A percentile compares a stretch with the other conserved stretches of the same genome.
Evolutionary conservation across 2,797 vertebrate genomes (phyloP).

Genomic region (Anniella stebbinsi): DNA sequence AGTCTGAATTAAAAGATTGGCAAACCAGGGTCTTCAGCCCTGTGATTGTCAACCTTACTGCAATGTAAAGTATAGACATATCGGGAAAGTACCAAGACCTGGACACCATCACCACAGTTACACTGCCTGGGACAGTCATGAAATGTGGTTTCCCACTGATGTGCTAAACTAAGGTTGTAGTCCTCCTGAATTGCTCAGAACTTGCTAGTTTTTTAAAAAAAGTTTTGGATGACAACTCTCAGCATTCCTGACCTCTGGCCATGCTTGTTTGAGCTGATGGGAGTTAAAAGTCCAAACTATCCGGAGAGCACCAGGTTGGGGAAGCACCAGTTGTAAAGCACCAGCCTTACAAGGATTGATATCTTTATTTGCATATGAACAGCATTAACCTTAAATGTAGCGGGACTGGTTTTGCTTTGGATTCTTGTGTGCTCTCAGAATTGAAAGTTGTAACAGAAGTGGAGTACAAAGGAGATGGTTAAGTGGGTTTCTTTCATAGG

Average conservation of each 20-base stretch:
- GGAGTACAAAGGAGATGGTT: conserved; percentile 38
- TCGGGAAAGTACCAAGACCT: background rate
- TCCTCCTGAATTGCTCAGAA: background rate
- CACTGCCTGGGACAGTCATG: background rate
- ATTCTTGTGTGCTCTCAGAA: background rate
- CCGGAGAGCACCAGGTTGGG: too few species aligned
- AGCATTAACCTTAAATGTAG: too few species aligned
- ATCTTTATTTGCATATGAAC: background rate
- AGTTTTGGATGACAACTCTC: too few species aligned
- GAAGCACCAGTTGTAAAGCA: too few species aligned
- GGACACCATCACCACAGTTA: background rate
- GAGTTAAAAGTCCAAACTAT: too few species aligned
- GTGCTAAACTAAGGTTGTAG: background rate
- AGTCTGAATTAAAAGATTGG: background rate
- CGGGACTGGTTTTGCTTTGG: background rate
- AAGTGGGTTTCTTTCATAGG: conserved; percentile 73
- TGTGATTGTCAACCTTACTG: background rate
- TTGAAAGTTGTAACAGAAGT: background rate
- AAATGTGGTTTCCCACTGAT: background rate
- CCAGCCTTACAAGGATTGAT: background rate
- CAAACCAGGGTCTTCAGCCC: background rate
- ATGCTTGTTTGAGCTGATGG: too few species aligned
- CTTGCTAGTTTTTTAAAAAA: background rate
- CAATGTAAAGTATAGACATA: background rate
- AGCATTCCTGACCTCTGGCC: too few species aligned